phyloP scores from a whole-genome alignment of 1,140 invertebrate species.

The Matsumurasca onukii region DNA sequence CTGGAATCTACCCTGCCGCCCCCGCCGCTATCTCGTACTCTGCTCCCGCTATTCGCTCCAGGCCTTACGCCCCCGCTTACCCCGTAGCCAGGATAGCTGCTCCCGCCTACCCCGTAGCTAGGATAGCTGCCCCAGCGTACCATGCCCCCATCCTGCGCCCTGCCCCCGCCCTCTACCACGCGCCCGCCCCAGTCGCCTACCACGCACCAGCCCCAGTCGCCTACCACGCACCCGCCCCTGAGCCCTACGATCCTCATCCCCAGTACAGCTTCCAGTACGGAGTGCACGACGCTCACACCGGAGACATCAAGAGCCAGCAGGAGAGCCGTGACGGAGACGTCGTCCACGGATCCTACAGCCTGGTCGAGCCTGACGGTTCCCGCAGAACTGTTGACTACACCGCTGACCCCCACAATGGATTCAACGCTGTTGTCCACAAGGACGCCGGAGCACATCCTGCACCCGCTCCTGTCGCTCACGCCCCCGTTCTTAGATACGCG shows the following conservation, averaged over 20 bases:
- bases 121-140: not conserved
- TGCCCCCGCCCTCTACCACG: not conserved
- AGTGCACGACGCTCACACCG: slow-evolving; percentile 56
- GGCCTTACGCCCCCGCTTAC: not conserved
- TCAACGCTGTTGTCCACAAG: no score
- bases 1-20: slow-evolving; percentile 28
- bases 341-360: slow-evolving; percentile 48
- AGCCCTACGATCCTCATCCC: slow-evolving; percentile 36
- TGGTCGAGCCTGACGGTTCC: no score
- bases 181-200: no score
- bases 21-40: slow-evolving; percentile 5
- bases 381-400: no score
- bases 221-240: slow-evolving; percentile 3
- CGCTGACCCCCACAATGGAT: no score
- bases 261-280: slow-evolving; percentile 56
- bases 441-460: slow-evolving; percentile 25
- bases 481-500: not conserved
- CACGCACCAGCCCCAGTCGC: not conserved
- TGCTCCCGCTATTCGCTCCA: slow-evolving; percentile 20
- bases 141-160: slow-evolving; percentile 11
- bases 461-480: slow-evolving; percentile 2
- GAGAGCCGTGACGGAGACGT: slow-evolving; percentile 56
- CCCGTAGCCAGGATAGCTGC: not conserved
- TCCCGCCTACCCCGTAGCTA: slow-evolving; percentile 1
- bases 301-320: slow-evolving; percentile 59